Base-by-base conservation (phyloP, 1,140 invertebrate genomes). In the Hylaeus volcanicus region DNA sequence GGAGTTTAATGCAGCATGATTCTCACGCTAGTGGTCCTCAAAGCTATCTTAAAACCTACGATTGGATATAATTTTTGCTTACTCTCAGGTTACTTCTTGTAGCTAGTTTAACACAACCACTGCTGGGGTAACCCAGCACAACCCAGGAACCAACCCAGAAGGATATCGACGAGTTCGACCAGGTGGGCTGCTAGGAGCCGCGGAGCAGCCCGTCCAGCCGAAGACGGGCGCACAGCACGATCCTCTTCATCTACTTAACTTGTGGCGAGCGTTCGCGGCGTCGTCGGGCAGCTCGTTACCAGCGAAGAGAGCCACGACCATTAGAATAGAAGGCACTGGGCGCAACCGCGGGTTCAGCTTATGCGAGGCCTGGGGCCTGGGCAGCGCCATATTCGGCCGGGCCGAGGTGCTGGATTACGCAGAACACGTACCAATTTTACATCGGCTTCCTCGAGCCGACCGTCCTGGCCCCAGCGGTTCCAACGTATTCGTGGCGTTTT, bases 391-490 rank as follows among this genome's bases (percentile, higher is more conserved):
- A 80, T 80, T 80, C 79, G 79, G 79, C 15, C 41, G 51, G 60
- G 39, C 70, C 64, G 64, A 80, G 79, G 79, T 80, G 79, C 79
- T 80, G 79, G 73, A 80, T 80, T 80, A 80, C 79, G 79, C 79
- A 80, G 79, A 80, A 80, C 79, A 80, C 79, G 79, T 80, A 80
- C 63, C 79, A 74, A 80, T 80, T 80, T 80, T 80, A 80, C 77
- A 79, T 79, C 48, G 71, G 70, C 70, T 63, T 48, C 51, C n/a
- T n/a, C 65, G 56, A 45, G 65, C 55, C 43, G 45, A 53, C n/a
- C 43, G 6, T 26, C 37, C 61, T 26, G 56, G 26, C 9, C 26
- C 51, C 63, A 26, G 58, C 39, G 41, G 60, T 55, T 43, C 60
- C 45, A 37, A 2, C 48, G 61, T 73, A 74, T 63, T 65, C 77